Percentiles rank a stretch among this genome's conserved stretches.
These are phyloP conservation scores for Vanessa tameamea DNA, from an alignment of 1,140 invertebrate genomes.

Conservation along the genomic window DNA sequence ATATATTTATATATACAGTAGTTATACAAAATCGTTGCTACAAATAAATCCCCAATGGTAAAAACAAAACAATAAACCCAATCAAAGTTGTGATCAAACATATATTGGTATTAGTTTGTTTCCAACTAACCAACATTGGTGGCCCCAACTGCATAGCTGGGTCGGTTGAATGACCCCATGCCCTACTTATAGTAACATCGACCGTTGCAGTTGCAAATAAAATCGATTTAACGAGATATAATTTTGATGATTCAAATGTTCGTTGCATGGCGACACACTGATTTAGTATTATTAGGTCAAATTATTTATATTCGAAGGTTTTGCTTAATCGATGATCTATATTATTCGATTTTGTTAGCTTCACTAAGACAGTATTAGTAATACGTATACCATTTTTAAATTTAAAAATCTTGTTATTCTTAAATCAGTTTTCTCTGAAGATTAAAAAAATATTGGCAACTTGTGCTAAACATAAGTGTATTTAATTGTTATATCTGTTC, in stretches of 20 bases:
- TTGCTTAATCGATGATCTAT: background rate
- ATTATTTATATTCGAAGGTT: constrained; percentile 7
- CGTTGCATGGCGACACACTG: constrained; percentile 14
- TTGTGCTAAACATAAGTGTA: no score
- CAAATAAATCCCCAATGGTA: background rate
- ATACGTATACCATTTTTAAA: no score
- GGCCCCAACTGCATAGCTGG: constrained; percentile 34
- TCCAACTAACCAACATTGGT: background rate
- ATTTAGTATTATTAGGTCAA: constrained; percentile 12
- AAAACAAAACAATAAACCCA: constrained; percentile 1
- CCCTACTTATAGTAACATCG: constrained; percentile 37
- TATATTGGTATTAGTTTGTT: background rate
- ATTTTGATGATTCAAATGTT: constrained; percentile 5
- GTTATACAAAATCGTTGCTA: no score
- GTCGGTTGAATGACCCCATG: constrained; percentile 40
- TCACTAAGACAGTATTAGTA: no score
- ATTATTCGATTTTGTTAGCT: background rate
- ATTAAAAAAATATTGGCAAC: no score
- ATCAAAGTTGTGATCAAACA: constrained; percentile 6
- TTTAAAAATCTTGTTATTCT: no score
- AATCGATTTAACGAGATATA: constrained; percentile 33
- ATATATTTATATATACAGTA: no score
- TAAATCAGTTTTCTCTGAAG: no score
- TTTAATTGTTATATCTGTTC: no score
- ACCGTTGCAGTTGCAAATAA: constrained; percentile 40